These are phyloP conservation scores for Urophycis tenuis DNA, from an alignment of 2,797 vertebrate species.

Conservation along the genomic window DNA sequence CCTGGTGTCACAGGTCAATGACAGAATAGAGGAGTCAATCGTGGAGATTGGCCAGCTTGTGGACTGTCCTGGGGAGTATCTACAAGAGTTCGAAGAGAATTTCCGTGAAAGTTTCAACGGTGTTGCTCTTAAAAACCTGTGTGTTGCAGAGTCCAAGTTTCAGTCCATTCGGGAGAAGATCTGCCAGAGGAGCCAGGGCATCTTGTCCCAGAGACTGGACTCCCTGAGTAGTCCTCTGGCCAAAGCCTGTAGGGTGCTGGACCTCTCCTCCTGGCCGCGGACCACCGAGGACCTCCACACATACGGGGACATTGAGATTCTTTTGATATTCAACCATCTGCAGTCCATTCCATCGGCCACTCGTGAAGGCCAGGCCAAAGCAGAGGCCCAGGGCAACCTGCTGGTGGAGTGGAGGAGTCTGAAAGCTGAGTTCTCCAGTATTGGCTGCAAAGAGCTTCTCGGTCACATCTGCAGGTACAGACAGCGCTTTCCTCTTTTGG, in stretches of 20 bases:
- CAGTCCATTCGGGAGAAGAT: constrained; percentile 96
- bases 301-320: constrained; percentile 88
- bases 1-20: constrained; percentile 85
- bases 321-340: constrained; percentile 84
- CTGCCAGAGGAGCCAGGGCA: constrained; percentile 87
- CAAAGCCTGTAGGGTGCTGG: constrained; percentile 88
- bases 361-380: constrained; percentile 70
- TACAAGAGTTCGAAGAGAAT: constrained; percentile 94
- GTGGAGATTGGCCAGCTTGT: constrained; percentile 87
- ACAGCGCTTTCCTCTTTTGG: constrained; percentile 86
- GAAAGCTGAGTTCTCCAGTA: constrained; percentile 88
- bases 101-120: constrained; percentile 95
- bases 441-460: constrained; percentile 87
- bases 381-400: constrained; percentile 73
- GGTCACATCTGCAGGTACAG: constrained; percentile 86
- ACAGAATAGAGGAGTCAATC: constrained; percentile 88
- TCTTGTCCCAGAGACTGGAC: constrained; percentile 86
- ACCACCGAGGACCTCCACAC: constrained; percentile 80
- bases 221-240: constrained; percentile 80
- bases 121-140: constrained; percentile 87
- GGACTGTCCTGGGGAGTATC: constrained; percentile 86
- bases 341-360: constrained; percentile 74
- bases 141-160: constrained; percentile 94
- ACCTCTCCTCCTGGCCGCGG: constrained; percentile 83
- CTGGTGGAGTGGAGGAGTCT: constrained; percentile 89